Conservation (phyloP, 2,113 vertebrate genomes). For the Atrichornis clamosus region DNA sequence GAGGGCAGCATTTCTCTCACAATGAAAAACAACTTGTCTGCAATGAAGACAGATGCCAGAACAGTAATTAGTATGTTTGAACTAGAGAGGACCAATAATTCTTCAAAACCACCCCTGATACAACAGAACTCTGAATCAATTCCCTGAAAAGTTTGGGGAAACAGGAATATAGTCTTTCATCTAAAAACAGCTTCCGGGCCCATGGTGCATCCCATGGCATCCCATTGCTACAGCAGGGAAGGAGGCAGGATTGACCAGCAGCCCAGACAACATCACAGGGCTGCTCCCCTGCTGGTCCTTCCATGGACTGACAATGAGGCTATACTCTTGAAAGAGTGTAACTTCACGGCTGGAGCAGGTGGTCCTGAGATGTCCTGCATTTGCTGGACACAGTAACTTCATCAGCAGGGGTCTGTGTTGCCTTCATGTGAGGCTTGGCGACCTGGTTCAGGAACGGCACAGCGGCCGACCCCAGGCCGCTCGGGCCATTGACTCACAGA, state of each 20-base stretch:
- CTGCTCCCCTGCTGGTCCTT: rapidly evolving
- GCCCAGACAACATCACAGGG: not conserved
- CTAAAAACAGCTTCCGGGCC: not conserved
- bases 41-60: not conserved
- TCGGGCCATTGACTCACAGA: too few species aligned
- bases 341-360: not conserved
- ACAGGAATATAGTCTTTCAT: not conserved
- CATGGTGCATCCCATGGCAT: not conserved
- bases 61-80: not conserved
- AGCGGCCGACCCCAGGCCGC: too few species aligned
- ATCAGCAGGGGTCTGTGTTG: not conserved
- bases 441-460: too few species aligned
- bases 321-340: not conserved
- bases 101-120: not conserved
- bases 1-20: constrained; percentile 54
- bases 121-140: not conserved
- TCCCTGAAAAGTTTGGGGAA: not conserved
- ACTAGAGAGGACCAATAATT: not conserved
- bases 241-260: not conserved
- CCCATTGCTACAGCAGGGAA: not conserved
- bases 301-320: not conserved
- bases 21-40: not conserved
- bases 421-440: too few species aligned
- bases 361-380: not conserved
- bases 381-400: not conserved